Percentiles rank a stretch among this genome's conserved stretches.
Conservation (phyloP, 2,888 invertebrate species). For the Apoderus coryli region DNA sequence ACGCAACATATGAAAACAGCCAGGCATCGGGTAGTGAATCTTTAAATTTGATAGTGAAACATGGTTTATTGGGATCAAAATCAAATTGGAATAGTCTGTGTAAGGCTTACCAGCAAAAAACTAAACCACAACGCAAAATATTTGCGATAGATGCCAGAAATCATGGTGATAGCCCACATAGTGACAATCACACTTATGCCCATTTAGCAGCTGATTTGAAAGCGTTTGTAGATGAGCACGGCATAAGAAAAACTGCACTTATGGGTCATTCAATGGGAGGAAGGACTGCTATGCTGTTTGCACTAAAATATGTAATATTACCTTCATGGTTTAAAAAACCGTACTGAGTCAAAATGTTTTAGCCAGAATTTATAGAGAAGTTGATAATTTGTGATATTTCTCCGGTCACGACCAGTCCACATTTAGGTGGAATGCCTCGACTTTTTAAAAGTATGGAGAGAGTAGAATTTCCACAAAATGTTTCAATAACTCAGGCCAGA, state of each 20-base stretch:
- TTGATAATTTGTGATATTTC: constrained; percentile 61
- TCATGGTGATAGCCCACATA: constrained; percentile 87
- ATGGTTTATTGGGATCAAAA: constrained; percentile 79
- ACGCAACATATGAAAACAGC: constrained; percentile 45
- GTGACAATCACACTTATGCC: constrained; percentile 53
- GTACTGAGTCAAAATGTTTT: constrained; percentile 15
- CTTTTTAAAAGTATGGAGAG: constrained; percentile 53
- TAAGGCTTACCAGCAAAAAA: constrained; percentile 40
- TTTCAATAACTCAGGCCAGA: constrained; percentile 55
- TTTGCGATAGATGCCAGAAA: constrained; percentile 81
- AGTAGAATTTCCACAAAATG: constrained; percentile 41
- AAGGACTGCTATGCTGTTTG: constrained; percentile 74
- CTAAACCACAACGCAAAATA: constrained; percentile 54
- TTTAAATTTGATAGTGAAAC: constrained; percentile 67
- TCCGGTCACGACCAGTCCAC: constrained; percentile 45
- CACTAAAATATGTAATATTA: constrained; percentile 49
- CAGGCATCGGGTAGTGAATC: constrained; percentile 22
- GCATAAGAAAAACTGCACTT: constrained; percentile 48
- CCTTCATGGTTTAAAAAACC: background rate
- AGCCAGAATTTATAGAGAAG: constrained; percentile 48
- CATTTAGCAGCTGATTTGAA: constrained; percentile 62
- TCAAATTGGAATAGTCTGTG: constrained; percentile 75
- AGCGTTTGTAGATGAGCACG: constrained; percentile 45
- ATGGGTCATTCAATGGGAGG: constrained; percentile 96
- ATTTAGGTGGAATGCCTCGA: constrained; percentile 43